Percentiles rank a stretch among this genome's conserved stretches.
These are phyloP conservation scores for Octonoba sinensis DNA, from an alignment of 2,888 invertebrate species.

Conservation along the genomic window DNA sequence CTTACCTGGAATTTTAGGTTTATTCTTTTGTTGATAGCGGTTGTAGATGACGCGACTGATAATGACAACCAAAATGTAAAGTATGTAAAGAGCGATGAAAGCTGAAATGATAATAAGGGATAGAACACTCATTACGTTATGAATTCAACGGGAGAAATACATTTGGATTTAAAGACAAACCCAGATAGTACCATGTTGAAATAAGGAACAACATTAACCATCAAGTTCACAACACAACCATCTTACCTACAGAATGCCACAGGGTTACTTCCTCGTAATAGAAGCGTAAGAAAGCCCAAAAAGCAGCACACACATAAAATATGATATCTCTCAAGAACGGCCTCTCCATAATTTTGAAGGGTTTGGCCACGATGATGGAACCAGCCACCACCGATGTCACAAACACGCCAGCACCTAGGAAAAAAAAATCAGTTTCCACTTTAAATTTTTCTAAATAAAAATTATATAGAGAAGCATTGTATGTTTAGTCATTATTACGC, in stretches of 20 bases:
- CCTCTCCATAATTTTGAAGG: slow-evolving; percentile 74
- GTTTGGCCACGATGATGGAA: slow-evolving; percentile 74
- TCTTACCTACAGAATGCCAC: slow-evolving; percentile 73
- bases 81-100: slow-evolving; percentile 72
- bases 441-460: not conserved
- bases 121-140: too few relatives aligned
- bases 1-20: slow-evolving; percentile 42
- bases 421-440: not conserved
- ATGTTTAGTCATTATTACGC: too few relatives aligned
- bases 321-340: slow-evolving; percentile 74
- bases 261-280: slow-evolving; percentile 73
- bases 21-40: slow-evolving; percentile 25
- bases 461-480: too few relatives aligned
- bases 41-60: slow-evolving; percentile 68
- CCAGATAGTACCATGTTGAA: too few relatives aligned
- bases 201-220: too few relatives aligned
- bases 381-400: slow-evolving; percentile 77
- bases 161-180: too few relatives aligned
- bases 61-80: slow-evolving; percentile 74
- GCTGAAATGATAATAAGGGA: slow-evolving; percentile 67
- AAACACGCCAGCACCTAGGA: slow-evolving; percentile 77
- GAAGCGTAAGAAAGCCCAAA: slow-evolving; percentile 74
- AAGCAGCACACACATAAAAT: slow-evolving; percentile 74
- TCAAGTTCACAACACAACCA: not conserved
- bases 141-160: too few relatives aligned